phyloP scores from a whole-genome alignment of 2,888 invertebrate species.

The Pandemis heparana region DNA sequence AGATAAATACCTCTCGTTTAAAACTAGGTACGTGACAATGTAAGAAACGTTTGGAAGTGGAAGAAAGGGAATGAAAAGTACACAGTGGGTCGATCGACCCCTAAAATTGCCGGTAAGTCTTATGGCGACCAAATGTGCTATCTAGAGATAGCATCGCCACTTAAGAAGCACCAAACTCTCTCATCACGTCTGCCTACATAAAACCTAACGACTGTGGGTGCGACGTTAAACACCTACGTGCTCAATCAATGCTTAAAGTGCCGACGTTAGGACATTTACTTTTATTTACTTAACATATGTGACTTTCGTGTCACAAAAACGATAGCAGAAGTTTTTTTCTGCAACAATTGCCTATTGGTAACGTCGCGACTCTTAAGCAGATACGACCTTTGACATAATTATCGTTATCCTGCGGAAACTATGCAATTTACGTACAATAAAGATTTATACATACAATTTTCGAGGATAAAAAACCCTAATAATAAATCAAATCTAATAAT shows the following conservation, averaged over 20 bases:
- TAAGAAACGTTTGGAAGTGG: no score
- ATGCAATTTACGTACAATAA: no score
- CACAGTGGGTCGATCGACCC: background rate
- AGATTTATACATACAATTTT: no score
- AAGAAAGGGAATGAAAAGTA: no score
- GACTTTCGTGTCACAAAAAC: background rate
- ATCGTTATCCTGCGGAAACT: no score
- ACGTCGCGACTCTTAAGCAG: no score
- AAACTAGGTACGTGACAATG: no score
- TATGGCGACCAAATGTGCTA: background rate
- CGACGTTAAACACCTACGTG: slow-evolving; percentile 22
- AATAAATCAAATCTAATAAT: no score
- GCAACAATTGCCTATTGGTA: no score
- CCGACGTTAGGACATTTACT: slow-evolving; percentile 7
- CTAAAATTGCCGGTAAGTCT: background rate
- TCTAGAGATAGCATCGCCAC: background rate
- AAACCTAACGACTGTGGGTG: slow-evolving; percentile 10
- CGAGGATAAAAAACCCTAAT: no score
- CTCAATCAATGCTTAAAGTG: slow-evolving; percentile 7
- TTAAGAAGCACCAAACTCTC: slow-evolving; percentile 5
- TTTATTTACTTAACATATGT: slow-evolving; percentile 5
- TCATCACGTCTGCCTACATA: slow-evolving; percentile 16
- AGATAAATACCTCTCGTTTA: no score
- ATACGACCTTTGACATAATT: no score
- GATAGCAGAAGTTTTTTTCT: background rate